These are phyloP conservation scores for Limnephilus auricula DNA, from an alignment of 2,888 invertebrate genomes.

Conservation along the genomic window DNA sequence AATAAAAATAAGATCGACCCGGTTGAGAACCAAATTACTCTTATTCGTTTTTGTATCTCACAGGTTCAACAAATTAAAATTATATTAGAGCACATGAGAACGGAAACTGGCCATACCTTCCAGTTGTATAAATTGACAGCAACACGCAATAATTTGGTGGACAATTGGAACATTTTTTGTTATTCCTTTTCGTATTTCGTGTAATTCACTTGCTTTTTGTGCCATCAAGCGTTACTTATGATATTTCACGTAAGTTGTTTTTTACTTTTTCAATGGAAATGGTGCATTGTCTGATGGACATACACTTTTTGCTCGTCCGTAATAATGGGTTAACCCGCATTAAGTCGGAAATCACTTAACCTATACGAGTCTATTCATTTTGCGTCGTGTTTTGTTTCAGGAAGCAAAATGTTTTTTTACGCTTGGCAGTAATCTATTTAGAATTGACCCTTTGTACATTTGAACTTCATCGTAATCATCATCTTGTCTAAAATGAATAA, in stretches of 20 bases:
- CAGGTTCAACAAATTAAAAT: constrained; percentile 61
- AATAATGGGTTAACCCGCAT: constrained; percentile 22
- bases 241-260: constrained; percentile 27
- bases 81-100: constrained; percentile 65
- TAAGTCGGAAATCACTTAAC: constrained; percentile 8
- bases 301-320: constrained; percentile 17
- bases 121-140: constrained; percentile 54
- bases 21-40: not conserved
- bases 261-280: constrained; percentile 32
- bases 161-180: constrained; percentile 61
- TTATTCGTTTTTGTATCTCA: constrained; percentile 28
- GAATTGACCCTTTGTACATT: not conserved
- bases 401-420: constrained; percentile 6
- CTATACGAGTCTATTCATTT: not conserved
- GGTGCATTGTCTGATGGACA: constrained; percentile 25
- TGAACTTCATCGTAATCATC: not conserved
- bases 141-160: constrained; percentile 58
- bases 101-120: constrained; percentile 55
- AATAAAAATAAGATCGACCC: not conserved
- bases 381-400: constrained; percentile 5
- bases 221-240: constrained; percentile 51
- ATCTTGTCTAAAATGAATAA: not conserved
- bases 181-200: constrained; percentile 53
- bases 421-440: not conserved
- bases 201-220: constrained; percentile 34